Conservation (phyloP, 2,113 vertebrate genomes). For the Cavia aperea region DNA sequence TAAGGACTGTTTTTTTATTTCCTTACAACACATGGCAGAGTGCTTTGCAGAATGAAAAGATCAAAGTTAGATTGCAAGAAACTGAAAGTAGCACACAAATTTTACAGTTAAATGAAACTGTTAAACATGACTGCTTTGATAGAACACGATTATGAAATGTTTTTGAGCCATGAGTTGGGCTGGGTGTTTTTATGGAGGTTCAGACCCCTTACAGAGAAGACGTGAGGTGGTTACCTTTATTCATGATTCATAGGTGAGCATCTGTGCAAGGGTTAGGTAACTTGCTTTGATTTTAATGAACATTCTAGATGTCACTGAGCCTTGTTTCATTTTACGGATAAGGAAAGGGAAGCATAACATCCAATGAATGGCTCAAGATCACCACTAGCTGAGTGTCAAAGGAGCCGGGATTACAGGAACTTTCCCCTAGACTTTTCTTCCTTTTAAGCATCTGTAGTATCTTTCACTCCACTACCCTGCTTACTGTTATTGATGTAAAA, state of each 20-base stretch:
- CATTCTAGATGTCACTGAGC: background rate
- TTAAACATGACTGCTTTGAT: background rate
- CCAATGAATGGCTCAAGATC: background rate
- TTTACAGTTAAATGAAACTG: background rate
- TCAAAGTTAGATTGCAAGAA: background rate
- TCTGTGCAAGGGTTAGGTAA: background rate
- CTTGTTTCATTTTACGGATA: background rate
- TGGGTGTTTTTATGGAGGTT: background rate
- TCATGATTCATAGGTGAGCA: background rate
- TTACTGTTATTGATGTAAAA: background rate
- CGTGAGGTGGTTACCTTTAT: background rate
- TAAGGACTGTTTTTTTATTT: background rate
- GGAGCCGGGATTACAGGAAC: background rate
- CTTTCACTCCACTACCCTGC: background rate
- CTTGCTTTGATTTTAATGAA: background rate
- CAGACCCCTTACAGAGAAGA: background rate
- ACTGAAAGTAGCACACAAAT: background rate
- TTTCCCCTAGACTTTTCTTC: background rate
- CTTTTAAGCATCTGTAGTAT: background rate
- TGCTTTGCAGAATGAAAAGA: slow-evolving; percentile 2
- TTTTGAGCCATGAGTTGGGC: background rate
- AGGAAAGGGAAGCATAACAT: background rate
- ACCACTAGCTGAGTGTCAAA: background rate
- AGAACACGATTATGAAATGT: background rate
- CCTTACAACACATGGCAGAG: background rate